Conservation (phyloP, 1,140 invertebrate genomes). For the Trinorchestia longiramus region DNA sequence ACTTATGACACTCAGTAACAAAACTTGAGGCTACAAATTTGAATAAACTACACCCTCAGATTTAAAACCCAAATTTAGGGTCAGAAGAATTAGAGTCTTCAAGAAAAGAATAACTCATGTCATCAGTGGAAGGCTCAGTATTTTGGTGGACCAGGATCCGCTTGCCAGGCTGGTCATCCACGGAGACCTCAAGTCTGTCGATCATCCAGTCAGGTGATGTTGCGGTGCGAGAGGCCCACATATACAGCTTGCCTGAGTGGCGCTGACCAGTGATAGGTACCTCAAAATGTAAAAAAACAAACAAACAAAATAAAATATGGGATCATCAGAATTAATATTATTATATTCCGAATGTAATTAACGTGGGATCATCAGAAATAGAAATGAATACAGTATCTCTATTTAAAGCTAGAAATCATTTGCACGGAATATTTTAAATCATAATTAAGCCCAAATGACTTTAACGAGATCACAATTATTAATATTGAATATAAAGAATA, state of each 20-base stretch:
- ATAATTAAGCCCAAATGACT: too few species aligned
- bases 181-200: conserved; percentile 16
- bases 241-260: background rate
- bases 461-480: too few species aligned
- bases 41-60: background rate
- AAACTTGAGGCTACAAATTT: background rate
- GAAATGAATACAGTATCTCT: background rate
- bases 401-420: background rate
- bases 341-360: too few species aligned
- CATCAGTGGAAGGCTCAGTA: background rate
- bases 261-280: background rate
- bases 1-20: background rate
- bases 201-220: background rate
- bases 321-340: background rate
- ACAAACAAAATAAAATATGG: background rate
- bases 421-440: background rate
- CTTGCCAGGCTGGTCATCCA: conserved; percentile 28
- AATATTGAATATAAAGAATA: too few species aligned
- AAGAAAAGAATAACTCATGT: background rate
- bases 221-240: background rate
- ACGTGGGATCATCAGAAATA: background rate
- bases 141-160: background rate
- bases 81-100: background rate
- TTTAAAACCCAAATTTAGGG: background rate
- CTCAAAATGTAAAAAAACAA: background rate